Evolutionary conservation across 1,140 invertebrate genomes (phyloP).

Genomic region (Bombus confusus): DNA sequence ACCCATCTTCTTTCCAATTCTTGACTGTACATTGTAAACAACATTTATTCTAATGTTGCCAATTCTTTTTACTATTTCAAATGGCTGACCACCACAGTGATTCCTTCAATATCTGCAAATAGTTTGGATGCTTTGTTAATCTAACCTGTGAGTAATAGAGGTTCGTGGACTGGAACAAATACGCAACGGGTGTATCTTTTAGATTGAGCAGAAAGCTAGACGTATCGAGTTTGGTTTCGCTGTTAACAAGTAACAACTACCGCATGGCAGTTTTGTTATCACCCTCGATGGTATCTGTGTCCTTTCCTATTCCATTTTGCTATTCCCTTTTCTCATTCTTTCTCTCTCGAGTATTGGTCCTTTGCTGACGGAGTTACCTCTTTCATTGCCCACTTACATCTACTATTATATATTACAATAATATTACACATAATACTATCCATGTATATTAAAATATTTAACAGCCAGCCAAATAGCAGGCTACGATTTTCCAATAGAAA

Average conservation of each 20-base stretch:
- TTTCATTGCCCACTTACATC: slow-evolving; percentile 60
- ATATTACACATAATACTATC: slow-evolving; percentile 83
- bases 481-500: slow-evolving; percentile 73
- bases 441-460: slow-evolving; percentile 82
- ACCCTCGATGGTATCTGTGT: slow-evolving; percentile 29
- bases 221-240: slow-evolving; percentile 71
- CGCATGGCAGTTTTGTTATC: slow-evolving; percentile 49
- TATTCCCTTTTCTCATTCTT: neutral
- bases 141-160: slow-evolving; percentile 20
- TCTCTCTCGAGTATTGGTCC: slow-evolving; percentile 65
- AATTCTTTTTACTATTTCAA: slow-evolving; percentile 35
- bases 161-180: slow-evolving; percentile 23
- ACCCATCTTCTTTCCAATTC: slow-evolving; percentile 17
- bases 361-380: slow-evolving; percentile 63
- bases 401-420: slow-evolving; percentile 81
- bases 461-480: slow-evolving; percentile 28
- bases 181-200: slow-evolving; percentile 28
- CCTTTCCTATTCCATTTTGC: slow-evolving; percentile 22
- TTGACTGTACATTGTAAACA: slow-evolving; percentile 46
- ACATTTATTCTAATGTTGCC: slow-evolving; percentile 11
- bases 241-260: slow-evolving; percentile 68
- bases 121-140: slow-evolving; percentile 13
- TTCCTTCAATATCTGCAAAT: slow-evolving; percentile 59
- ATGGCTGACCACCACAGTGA: slow-evolving; percentile 56
- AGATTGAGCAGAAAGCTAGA: slow-evolving; percentile 71